These are phyloP conservation scores for Caprella mutica DNA, from an alignment of 2,888 invertebrate species.

Conservation along the genomic window DNA sequence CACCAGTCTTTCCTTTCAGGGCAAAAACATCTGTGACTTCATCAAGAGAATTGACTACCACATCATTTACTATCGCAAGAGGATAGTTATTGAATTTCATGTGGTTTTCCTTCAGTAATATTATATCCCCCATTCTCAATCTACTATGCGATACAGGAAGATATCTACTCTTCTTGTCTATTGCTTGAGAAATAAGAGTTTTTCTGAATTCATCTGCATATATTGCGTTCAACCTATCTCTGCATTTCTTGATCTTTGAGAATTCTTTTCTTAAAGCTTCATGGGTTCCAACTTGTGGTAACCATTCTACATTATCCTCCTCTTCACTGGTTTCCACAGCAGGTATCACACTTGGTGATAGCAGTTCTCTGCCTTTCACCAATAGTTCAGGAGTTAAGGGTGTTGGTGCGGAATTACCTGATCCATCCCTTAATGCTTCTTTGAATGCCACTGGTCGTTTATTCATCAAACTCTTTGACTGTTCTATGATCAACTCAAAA, in stretches of 20 bases:
- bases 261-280: neutral
- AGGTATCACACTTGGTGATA: neutral
- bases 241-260: neutral
- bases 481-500: neutral
- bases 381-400: neutral
- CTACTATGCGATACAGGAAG: neutral
- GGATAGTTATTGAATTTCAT: neutral
- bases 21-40: neutral
- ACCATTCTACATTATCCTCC: neutral
- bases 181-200: neutral
- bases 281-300: too few species aligned
- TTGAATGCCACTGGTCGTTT: slow-evolving; percentile 3
- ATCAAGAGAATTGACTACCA: neutral
- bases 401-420: neutral
- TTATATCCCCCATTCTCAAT: neutral
- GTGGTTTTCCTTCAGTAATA: neutral
- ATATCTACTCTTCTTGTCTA: neutral
- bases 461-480: neutral
- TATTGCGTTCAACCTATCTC: neutral
- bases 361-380: neutral
- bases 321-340: neutral
- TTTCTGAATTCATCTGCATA: neutral
- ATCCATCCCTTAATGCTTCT: slow-evolving; percentile 5
- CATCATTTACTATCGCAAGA: neutral
- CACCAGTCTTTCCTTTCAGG: neutral